Base-by-base conservation (phyloP, 2,888 invertebrate genomes). In the Drepanosiphum platanoidis region DNA sequence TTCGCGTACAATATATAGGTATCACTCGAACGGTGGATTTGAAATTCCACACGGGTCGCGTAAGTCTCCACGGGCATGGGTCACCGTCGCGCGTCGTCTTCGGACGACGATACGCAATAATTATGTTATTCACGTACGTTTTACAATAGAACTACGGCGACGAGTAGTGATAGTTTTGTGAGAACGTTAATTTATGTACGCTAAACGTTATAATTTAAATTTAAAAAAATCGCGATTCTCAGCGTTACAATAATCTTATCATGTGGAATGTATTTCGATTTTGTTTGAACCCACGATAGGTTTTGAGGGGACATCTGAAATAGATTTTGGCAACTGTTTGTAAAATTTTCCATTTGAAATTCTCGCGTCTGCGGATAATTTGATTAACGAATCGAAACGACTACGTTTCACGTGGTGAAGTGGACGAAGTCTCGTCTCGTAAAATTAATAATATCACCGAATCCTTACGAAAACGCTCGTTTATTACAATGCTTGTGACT, bases 11-110 rank as follows among this genome's bases (percentile, higher is more conserved):
- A n/a, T 32, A n/a, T 18, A 1, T 66, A n/a, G n/a, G 32, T 84
- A 84, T 77, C 32, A 32, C 15, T 39, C n/a, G n/a, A n/a, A n/a
- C n/a, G n/a, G n/a, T n/a, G n/a, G n/a, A 66, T 39, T 77, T 77
- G 52, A 15, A 84, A 77, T 84, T 70, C 15, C 27, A 52, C 34
- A 11, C 30, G 68, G 27, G 36, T 46, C 68, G n/a, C n/a, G 4
- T 68, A 34, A 58, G 8, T 58, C 8, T 58, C 64, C 13, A 1
- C 15, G 15, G 22, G 22, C 15, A 68, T 32, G 15, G 34, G 68
- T 34, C 68, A 5, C 18, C 32, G n/a, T n/a, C n/a, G n/a, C n/a
- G n/a, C n/a, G n/a, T n/a, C 3, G 22, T 42, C 66, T n/a, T 66
- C 42, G 66, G 27, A 78, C 30, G 27, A 78, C 30, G 7, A 64